Conservation (phyloP, 2,888 invertebrate species). For the Disparrhopalites patrizii region DNA sequence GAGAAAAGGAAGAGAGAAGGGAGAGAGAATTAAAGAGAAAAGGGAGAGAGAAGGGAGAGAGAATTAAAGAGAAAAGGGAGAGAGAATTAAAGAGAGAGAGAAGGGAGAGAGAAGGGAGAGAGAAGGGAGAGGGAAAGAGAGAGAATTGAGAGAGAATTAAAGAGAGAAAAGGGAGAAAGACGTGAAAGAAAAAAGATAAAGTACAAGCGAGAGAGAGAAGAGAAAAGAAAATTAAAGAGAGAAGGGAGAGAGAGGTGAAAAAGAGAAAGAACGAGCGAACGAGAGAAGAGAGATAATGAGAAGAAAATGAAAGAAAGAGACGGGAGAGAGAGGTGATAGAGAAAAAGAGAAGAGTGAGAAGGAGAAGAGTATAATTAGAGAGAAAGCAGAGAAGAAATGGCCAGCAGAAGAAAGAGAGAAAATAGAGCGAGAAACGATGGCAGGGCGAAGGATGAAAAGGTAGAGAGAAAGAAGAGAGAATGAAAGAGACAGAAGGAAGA, state of each 20-base stretch:
- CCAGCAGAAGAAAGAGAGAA: not conserved
- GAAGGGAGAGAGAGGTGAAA: conserved; percentile 24
- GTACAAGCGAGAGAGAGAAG: not conserved
- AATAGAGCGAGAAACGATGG: not conserved
- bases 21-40: no score
- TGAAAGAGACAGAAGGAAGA: no score
- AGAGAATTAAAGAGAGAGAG: not conserved
- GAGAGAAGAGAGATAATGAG: conserved; percentile 4
- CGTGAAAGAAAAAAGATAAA: not conserved
- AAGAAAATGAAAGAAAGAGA: conserved; percentile 9
- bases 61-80: conserved; percentile 3
- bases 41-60: no score
- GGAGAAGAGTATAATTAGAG: not conserved
- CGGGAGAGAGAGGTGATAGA: not conserved
- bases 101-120: not conserved
- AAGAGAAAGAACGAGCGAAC: not conserved
- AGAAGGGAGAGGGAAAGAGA: not conserved
- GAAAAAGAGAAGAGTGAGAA: not conserved
- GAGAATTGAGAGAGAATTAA: not conserved
- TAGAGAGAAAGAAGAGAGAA: no score
- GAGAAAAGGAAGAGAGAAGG: not conserved
- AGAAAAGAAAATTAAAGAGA: conserved; percentile 22
- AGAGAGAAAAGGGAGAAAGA: not conserved
- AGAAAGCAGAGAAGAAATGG: no score
- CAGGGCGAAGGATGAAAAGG: no score